Evolutionary conservation across 2,888 invertebrate genomes (phyloP), one percentile per base, ranked within the genome.

Genomic region (Liodrosophila aerea): DNA sequence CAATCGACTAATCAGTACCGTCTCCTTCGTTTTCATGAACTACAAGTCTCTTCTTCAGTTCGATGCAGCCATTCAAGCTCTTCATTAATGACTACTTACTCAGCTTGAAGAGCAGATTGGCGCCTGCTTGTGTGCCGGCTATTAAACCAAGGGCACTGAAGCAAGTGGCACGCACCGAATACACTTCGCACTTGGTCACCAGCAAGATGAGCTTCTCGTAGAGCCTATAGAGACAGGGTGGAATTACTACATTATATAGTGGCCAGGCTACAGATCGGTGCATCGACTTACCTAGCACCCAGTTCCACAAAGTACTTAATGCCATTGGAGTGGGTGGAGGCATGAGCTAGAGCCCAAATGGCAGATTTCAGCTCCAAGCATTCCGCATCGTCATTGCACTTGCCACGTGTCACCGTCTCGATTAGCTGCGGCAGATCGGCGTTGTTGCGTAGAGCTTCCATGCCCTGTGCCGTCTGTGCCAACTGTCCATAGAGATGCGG

Each of bases 401-500:
- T 91, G 43, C 92, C 92, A 34, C 89, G 82, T 30, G 74, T 87
- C 30, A 91, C 53, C 40, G 87, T 72, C 4, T 89, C 89, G 11
- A 89, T 58, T 7, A 88, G 66, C 44, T 86, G 82, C 0, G 73
- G 61, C 30, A 90, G 64, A 63, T 90, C 88, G 1, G 85, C 89
- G 51, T 85, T 80, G 57, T 89, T 88, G 12, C 87, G 80, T 18
- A 90, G 58, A 7, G 90, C 87, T 8, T 86, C 85, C 63, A 89
- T 87, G 9, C 90, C 90, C 65, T 92, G 91, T 22, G 92, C 88
- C 8, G 96, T 95, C 85, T 94, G 93, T 9, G 93, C 93, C 68
- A 97, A 91, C 88, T 97, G 95, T 1, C 96, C 96, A 91, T 97
- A 95, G 61, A 97, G 91, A 92, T 98, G 97, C 34, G 95, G 94